These are phyloP conservation scores for Chionoecetes opilio DNA, from an alignment of 1,140 invertebrate genomes.

Conservation along the genomic window DNA sequence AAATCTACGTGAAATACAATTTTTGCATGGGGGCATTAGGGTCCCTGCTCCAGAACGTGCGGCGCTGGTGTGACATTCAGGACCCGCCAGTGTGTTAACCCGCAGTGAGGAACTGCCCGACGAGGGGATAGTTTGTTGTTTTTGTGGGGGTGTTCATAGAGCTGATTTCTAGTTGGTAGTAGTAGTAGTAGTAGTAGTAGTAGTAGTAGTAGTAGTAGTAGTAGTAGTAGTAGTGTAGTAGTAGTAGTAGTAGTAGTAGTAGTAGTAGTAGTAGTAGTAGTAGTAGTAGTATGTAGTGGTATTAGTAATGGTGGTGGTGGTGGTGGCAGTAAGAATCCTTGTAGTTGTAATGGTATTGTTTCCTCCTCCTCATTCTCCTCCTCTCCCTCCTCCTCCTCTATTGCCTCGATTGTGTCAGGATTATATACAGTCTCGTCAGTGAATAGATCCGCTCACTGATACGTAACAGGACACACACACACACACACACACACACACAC, in stretches of 20 bases:
- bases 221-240: not conserved
- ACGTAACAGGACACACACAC: not conserved
- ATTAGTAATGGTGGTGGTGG: too few relatives aligned
- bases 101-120: conserved; percentile 81
- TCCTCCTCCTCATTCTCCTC: too few relatives aligned
- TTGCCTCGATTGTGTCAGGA: not conserved
- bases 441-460: not conserved
- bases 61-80: conserved; percentile 87
- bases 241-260: not conserved
- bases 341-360: not conserved
- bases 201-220: not conserved
- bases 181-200: not conserved
- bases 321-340: not conserved
- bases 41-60: conserved; percentile 87
- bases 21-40: conserved; percentile 88
- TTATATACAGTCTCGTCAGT: not conserved
- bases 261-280: not conserved
- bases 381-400: not conserved
- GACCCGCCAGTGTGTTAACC: conserved; percentile 87
- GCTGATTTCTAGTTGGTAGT: too few relatives aligned
- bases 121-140: too few relatives aligned
- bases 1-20: too few relatives aligned
- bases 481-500: not conserved
- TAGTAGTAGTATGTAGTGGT: not conserved
- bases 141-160: too few relatives aligned